Conservation (phyloP, 2,113 vertebrate species). For the Thryonomys swinderianus region DNA sequence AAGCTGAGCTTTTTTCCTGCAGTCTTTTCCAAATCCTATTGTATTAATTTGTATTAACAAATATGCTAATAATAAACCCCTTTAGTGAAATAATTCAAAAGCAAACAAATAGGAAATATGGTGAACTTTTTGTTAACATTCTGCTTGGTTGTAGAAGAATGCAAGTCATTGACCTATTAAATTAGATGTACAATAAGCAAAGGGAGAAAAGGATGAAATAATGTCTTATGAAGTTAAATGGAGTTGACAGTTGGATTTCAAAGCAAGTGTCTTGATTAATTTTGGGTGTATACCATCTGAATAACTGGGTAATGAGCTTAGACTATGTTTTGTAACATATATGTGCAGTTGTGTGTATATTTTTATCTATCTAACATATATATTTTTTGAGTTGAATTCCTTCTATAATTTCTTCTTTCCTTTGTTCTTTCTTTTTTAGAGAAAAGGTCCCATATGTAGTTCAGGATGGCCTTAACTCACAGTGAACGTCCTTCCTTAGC, state of each 20-base stretch:
- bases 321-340: background rate
- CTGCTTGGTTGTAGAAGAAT: conserved; percentile 38
- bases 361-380: background rate
- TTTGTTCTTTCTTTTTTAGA: too few relatives aligned
- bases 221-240: background rate
- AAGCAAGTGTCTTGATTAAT: conserved; percentile 18
- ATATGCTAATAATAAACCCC: conserved; percentile 21
- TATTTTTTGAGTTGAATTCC: background rate
- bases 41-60: conserved; percentile 67
- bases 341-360: background rate
- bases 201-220: background rate
- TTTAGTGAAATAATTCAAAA: conserved; percentile 58
- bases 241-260: conserved; percentile 37
- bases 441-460: too few relatives aligned
- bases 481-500: too few relatives aligned
- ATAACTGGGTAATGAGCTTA: background rate
- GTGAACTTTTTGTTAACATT: conserved; percentile 55
- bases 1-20: conserved; percentile 30
- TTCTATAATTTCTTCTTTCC: background rate
- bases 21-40: conserved; percentile 58
- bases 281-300: background rate
- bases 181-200: conserved; percentile 33
- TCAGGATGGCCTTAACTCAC: too few relatives aligned
- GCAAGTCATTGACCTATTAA: conserved; percentile 45
- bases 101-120: conserved; percentile 44